Base-by-base conservation (phyloP, 2,797 vertebrate genomes). In the Hipposideros larvatus region DNA sequence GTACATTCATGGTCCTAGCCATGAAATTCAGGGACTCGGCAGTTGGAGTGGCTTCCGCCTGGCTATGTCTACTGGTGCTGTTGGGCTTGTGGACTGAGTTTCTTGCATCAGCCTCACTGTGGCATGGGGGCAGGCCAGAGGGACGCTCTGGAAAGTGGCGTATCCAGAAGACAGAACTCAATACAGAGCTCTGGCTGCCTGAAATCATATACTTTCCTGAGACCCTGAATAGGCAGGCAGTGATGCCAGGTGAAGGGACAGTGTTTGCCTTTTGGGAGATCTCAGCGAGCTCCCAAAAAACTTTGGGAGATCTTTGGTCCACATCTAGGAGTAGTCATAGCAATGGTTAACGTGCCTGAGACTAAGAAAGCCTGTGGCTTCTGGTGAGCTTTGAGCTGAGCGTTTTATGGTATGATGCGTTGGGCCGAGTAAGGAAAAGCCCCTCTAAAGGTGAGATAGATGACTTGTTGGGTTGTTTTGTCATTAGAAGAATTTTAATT, bases 181-280 rank as follows among this genome's bases (percentile, higher is more conserved):
- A 4, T 0, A 19, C 28, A 10, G 34, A 55, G 19, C n/a, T 80
- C 10, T 41, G 73, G 34, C 87, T 46, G 48, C 34, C 34, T 53
- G 19, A 43, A 55, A 9, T 11, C n/a, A 4, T 15, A 7, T 11
- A 34, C 71, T 22, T 57, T 71, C 46, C 92, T 18, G 41, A 75
- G 46, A 16, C 48, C 11, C 14, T 24, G 65, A 55, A 41, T 31
- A 1, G 24, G 68, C 7, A 1, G 24, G 68, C 7, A 11, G 18
- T 41, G 2, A 0, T 9, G 3, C 26, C 0, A 0, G 7, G 7
- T 18, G 7, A 5, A 55, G 34, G 84, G 71, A 11, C 10, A 0
- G 11, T 55, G 21, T n/a, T 85, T 73, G 73, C 73, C 55, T 71
- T 77, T 63, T 5, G 28, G 48, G 28, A 53, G 51, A 15, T 65